Evolutionary conservation across 92 coral and sea anemone genomes (phyloP).

Genomic region (Parazoanthus swiftii): DNA sequence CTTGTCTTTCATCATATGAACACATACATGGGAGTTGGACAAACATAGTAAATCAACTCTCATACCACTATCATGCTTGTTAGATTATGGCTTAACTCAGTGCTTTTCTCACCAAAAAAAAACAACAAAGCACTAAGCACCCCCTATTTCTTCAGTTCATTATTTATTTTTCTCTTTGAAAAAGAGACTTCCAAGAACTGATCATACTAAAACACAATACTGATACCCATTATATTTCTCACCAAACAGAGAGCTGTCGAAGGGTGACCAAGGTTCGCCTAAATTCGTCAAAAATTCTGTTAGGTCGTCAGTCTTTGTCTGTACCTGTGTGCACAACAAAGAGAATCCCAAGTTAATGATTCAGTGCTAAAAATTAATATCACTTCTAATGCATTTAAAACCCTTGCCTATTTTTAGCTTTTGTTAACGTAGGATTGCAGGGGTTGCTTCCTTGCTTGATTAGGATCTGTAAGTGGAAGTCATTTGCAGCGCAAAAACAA

Average conservation of each 20-base stretch:
- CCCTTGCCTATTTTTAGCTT: not conserved
- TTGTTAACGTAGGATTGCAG: too few species aligned
- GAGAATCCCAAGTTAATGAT: slow-evolving; percentile 1
- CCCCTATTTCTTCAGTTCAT: too few species aligned
- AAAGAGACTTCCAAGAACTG: not conserved
- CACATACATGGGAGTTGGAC: too few species aligned
- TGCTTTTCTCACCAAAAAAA: too few species aligned
- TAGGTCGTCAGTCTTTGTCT: slow-evolving; percentile 75
- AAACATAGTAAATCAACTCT: too few species aligned
- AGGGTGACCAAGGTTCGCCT: slow-evolving; percentile 71
- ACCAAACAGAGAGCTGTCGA: slow-evolving; percentile 48
- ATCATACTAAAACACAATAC: too few species aligned
- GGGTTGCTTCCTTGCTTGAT: not conserved
- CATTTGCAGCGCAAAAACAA: not conserved
- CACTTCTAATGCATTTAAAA: not conserved
- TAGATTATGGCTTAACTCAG: too few species aligned
- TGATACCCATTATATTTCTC: slow-evolving; percentile 15
- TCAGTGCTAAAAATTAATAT: too few species aligned
- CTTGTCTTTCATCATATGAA: too few species aligned
- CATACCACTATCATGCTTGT: too few species aligned
- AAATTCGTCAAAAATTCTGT: slow-evolving; percentile 77
- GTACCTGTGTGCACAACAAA: slow-evolving; percentile 44
- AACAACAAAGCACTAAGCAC: too few species aligned
- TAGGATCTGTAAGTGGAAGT: not conserved
- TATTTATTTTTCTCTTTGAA: too few species aligned